Evolutionary conservation across 1,140 invertebrate species (phyloP), one percentile per base, ranked within the genome.

Genomic region (Scaptomyza montana): DNA sequence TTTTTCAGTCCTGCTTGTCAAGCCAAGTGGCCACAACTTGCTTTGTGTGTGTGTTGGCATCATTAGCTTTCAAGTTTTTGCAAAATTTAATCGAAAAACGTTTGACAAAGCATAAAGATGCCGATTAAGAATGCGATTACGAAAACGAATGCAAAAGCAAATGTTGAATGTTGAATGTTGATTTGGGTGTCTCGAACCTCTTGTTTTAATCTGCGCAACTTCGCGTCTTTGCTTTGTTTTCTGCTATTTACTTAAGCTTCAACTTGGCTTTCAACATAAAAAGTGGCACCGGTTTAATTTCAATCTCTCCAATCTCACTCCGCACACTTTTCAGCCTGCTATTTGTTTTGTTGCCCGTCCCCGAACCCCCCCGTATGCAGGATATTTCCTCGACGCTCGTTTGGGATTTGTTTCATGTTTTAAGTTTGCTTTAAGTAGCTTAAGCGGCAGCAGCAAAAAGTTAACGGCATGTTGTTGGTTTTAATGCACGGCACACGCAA

Each of bases 351-450:
- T 33, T 33, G 30, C 33, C 8, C 33, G 8, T 36, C 33, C 30
- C 5, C 30, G 5, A 7, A 2, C 7, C 33, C 33, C 28, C 1
- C 30, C 0, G 33, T 36, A 33, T 33, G 9, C 19, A 13, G 5
- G 25, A 50, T 5, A 9, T 30, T 16, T 16, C 16, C 16, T 16
- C 33, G 39, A 16, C 33, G 54, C 51, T 50, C 64, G 56, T 50
- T 54, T 54, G 67, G 68, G 81, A 86, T 77, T 86, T 87, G 75
- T 76, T 82, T 82, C 81, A 73, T 87, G 82, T 86, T 87, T 86
- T 87, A 86, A 87, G 81, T 86, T 86, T 71, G 43, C 81, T 86
- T 86, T 87, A 81, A 86, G 81, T 82, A 87, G 82, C 81, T 87
- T 53, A 74, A 81, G 69, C 67, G 46, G 28, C 54, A 51, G 41